Percentiles rank a stretch among this genome's conserved stretches.
These are phyloP conservation scores for Rhamnusium bicolor DNA, from an alignment of 2,888 invertebrate species.

Conservation along the genomic window DNA sequence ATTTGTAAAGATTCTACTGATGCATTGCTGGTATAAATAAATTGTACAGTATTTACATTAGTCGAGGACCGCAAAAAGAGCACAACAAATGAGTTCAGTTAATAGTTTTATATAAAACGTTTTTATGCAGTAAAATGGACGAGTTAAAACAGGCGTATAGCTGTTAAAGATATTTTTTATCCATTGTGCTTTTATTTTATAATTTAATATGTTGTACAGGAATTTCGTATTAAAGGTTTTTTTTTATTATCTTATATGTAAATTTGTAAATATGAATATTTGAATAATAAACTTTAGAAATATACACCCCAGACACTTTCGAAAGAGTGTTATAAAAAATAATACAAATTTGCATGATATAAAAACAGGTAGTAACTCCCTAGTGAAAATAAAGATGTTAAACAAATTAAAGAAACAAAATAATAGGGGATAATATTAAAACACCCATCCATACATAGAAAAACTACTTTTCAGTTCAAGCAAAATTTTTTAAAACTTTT, in stretches of 20 bases:
- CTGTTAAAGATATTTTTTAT: conserved; percentile 5
- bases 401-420: too few species aligned
- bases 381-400: too few species aligned
- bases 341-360: too few species aligned
- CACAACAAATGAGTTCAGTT: neutral
- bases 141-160: neutral
- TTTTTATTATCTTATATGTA: neutral
- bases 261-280: neutral
- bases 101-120: conserved; percentile 25
- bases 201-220: neutral
- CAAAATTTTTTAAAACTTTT: too few species aligned
- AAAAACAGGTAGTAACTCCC: too few species aligned
- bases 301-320: neutral
- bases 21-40: conserved; percentile 22
- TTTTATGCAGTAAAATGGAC: neutral
- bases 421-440: too few species aligned
- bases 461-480: too few species aligned
- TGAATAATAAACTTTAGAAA: neutral
- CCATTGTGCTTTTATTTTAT: neutral
- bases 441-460: too few species aligned
- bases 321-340: too few species aligned
- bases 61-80: conserved; percentile 7
- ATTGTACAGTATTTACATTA: conserved; percentile 25
- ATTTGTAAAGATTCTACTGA: conserved; percentile 14
- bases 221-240: neutral